Evolutionary conservation across 2,797 vertebrate genomes (phyloP), one percentile per base, ranked within the genome.

Genomic region (Mionectes olivaceus): DNA sequence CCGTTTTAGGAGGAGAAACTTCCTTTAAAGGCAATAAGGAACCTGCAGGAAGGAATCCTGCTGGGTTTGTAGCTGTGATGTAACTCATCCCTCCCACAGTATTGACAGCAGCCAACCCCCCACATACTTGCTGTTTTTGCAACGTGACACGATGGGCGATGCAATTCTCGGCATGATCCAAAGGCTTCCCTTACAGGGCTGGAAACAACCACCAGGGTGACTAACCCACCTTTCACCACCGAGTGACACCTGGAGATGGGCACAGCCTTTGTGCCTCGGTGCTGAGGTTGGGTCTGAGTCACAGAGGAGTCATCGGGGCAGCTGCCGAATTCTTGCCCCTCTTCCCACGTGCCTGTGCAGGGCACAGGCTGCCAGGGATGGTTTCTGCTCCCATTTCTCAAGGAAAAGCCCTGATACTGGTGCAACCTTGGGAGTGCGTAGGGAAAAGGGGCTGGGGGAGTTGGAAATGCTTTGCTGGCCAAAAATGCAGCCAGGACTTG

Each of bases 251-350:
- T 56, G 32, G 89, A 10, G 60, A 7, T 33, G 47, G 49, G 61
- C 10, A 7, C 81, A 10, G 27, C 81, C 83, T 46, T 60, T 11
- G 52, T 16, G 67, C 14, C n/a, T 7, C 3, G 73, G 44, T 11
- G 79, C 27, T 83, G 69, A 19, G 19, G 77, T 6, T 10, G 43
- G 69, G 43, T 50, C 92, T 95, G 96, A 97, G 81, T 97, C 97
- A 96, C 65, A 5, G 11, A 50, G 94, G 95, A 83, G 90, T 94
- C 90, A 94, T 67, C 30, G 18, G 76, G 84, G 93, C 83, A 70
- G 81, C 94, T n/a, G 46, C 95, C 27, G 1, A 12, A 11, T 50
- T 92, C 94, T 87, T 87, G 97, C 81, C 87, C 25, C 1, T 32
- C 32, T 74, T 74, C 57, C 79, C 57, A 7, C 10, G 50, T 63